Evolutionary conservation across 1,140 invertebrate species (phyloP), one percentile per base, ranked within the genome.

Genomic region (Hermatobates lingyangjiaoensis): DNA sequence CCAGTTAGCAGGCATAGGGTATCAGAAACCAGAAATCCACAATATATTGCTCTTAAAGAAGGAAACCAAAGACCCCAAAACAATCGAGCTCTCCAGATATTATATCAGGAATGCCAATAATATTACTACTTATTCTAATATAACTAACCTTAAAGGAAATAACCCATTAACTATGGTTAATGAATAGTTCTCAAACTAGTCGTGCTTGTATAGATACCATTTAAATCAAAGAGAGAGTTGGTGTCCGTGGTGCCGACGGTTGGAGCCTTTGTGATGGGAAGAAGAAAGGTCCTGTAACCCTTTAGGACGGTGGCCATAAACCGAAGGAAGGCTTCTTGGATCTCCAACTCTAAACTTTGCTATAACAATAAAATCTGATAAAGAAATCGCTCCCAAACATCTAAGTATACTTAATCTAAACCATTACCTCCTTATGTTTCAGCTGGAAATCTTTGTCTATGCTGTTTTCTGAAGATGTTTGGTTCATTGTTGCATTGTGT

Each of bases 311-410:
- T 75, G 2, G 89, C 90, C 82, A 95, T 98, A 62, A 98, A 98
- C 46, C 87, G 75, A 26, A 99, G 71, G 69, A 98, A 98, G 4
- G 90, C 87, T 66, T 98, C 94, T 68, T 97, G 92, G 51, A 99
- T 98, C 66, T 87, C 82, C 46, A 93, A 69, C 63, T 98, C 93
- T 54, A 94, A 65, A 20, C 75, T 74, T 71, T 85, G 76, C 74
- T 82, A 59, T 45, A 67, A 69, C 59, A 46, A 58, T 20, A 61
- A 52, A 56, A 44, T 30, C 54, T 49, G 56, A 46, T 20, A 27
- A 2, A 51, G 2, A 47, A 30, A 15, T n/a, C n/a, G n/a, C n/a
- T n/a, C n/a, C n/a, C n/a, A n/a, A 20, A 40, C 14, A 10, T 40
- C 27, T 45, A 40, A 45, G 14, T 42, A 18, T 26, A 20, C 3